Conservation (phyloP, 1,140 invertebrate genomes). For the Bombus polaris region DNA sequence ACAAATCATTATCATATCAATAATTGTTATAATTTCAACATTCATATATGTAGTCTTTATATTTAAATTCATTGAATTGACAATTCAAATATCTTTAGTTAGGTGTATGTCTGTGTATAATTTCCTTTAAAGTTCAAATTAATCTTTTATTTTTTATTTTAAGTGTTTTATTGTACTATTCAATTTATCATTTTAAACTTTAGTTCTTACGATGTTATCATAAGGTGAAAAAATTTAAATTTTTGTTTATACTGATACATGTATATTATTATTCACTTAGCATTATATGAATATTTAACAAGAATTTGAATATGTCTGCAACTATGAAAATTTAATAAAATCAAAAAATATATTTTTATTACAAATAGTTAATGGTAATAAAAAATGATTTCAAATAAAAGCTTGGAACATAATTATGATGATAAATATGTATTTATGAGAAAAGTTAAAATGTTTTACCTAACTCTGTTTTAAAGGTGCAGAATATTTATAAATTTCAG, state of each 20-base stretch:
- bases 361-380: too few relatives aligned
- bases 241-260: background rate
- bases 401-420: background rate
- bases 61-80: background rate
- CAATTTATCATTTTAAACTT: background rate
- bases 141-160: background rate
- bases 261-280: background rate
- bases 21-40: background rate
- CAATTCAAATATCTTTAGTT: background rate
- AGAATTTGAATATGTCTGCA: background rate
- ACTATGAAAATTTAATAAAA: too few relatives aligned
- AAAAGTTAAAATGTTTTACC: background rate
- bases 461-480: slow-evolving; percentile 14
- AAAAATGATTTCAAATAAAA: background rate
- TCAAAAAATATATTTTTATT: too few relatives aligned
- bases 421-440: background rate
- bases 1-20: background rate
- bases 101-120: background rate
- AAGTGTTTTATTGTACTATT: background rate
- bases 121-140: background rate
- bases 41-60: background rate
- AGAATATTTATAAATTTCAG: background rate
- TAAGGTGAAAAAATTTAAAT: background rate
- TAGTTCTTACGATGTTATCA: background rate
- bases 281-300: background rate